A percentile compares a stretch with the other conserved stretches of the same genome.
Evolutionary conservation across 2,113 vertebrate genomes (phyloP).

Genomic region (Ceratotherium simum): DNA sequence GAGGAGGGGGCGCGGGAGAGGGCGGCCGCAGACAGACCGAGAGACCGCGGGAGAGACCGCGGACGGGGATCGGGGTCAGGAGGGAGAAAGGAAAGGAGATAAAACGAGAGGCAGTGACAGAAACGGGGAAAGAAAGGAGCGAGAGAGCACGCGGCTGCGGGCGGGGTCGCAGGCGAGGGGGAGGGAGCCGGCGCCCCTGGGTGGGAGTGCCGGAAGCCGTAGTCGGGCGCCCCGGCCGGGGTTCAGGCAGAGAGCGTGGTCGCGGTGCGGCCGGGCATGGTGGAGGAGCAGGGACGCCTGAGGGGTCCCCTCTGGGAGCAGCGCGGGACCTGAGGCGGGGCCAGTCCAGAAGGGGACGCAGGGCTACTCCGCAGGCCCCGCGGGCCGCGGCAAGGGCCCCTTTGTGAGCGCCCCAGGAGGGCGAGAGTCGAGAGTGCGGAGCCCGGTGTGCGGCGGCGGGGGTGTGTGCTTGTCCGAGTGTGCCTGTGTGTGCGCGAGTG

Average conservation of each 20-base stretch:
- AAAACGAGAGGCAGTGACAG: background rate
- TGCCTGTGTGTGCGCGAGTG: conserved; percentile 40
- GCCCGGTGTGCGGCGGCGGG: background rate
- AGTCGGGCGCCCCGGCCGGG: background rate
- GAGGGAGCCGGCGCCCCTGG: background rate
- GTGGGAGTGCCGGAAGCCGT: background rate
- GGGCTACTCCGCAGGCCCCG: background rate
- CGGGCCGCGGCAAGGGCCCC: background rate
- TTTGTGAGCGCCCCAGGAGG: conserved; percentile 42
- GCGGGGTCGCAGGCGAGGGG: background rate
- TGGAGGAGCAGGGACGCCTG: background rate
- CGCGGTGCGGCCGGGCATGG: background rate
- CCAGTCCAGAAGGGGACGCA: background rate
- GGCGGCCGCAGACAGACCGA: background rate
- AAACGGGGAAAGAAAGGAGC: background rate
- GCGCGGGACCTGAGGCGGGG: background rate
- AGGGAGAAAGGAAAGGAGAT: background rate
- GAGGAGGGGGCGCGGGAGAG: background rate
- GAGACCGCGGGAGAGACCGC: background rate
- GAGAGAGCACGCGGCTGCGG: background rate
- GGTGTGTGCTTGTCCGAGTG: conserved; percentile 31
- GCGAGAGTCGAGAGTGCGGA: background rate
- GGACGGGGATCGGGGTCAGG: background rate
- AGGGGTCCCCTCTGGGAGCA: background rate
- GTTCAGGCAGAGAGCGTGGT: background rate